A percentile compares a stretch with the other conserved stretches of the same genome.
Evolutionary conservation across 2,797 vertebrate genomes (phyloP).

Genomic region (Spheniscus humboldti): DNA sequence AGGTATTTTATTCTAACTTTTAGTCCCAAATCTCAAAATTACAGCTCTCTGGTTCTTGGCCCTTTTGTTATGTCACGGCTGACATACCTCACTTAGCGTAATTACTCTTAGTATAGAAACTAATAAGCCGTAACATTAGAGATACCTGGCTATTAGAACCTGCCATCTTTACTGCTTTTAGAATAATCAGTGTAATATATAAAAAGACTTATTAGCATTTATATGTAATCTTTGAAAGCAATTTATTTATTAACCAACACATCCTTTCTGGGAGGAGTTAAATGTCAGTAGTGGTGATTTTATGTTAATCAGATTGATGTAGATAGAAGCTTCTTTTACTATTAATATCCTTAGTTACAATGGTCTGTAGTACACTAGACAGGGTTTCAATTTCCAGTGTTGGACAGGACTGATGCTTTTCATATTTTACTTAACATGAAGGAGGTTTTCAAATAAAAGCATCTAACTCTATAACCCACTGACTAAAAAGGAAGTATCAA

Average conservation of each 20-base stretch:
- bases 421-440: neutral
- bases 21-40: neutral
- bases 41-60: neutral
- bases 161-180: neutral
- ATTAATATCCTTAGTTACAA: neutral
- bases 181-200: neutral
- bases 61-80: neutral
- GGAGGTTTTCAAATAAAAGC: neutral
- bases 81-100: neutral
- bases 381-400: neutral
- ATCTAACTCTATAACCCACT: neutral
- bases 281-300: neutral
- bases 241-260: neutral
- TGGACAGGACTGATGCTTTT: neutral
- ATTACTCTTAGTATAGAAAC: neutral
- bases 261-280: neutral
- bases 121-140: neutral
- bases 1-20: neutral
- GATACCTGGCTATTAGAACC: neutral
- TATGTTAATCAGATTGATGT: neutral
- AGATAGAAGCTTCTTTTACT: neutral
- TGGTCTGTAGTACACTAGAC: neutral
- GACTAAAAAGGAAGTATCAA: neutral
- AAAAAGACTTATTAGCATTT: neutral
- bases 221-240: neutral